These are phyloP conservation scores for Pelodytes ibericus DNA, from an alignment of 2,797 vertebrate species.

Conservation along the genomic window DNA sequence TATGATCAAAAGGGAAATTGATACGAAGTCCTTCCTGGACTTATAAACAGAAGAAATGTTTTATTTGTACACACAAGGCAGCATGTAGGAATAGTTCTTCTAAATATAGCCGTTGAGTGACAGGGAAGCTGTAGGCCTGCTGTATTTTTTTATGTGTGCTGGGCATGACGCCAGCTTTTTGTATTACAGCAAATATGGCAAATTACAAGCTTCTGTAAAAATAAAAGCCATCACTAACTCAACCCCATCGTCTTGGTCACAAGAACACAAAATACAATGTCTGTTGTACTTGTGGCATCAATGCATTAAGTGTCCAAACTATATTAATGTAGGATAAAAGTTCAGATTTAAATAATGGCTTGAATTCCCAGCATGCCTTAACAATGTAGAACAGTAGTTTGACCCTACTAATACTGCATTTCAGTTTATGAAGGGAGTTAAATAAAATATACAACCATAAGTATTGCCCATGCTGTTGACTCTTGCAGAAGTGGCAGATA, in stretches of 20 bases:
- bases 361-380: slow-evolving; percentile 15
- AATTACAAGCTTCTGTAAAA: slow-evolving; percentile 4
- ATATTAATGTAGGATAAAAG: background rate
- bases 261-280: background rate
- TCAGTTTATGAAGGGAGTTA: slow-evolving; percentile 4
- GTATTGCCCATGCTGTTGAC: slow-evolving; percentile 46
- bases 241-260: background rate
- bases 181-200: slow-evolving; percentile 20
- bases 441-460: no score
- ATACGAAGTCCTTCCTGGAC: background rate
- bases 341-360: slow-evolving; percentile 4
- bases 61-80: slow-evolving; percentile 16
- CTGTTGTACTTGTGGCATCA: background rate
- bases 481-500: no score
- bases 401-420: slow-evolving; percentile 5
- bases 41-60: background rate
- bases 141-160: slow-evolving; percentile 28
- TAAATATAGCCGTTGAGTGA: slow-evolving; percentile 32
- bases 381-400: background rate
- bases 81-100: slow-evolving; percentile 28
- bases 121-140: slow-evolving; percentile 21
- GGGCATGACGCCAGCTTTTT: slow-evolving; percentile 21
- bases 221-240: background rate
- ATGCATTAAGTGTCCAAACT: background rate
- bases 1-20: background rate